phyloP scores from a whole-genome alignment of 2,888 invertebrate genomes.

The Andrena bucephala region DNA sequence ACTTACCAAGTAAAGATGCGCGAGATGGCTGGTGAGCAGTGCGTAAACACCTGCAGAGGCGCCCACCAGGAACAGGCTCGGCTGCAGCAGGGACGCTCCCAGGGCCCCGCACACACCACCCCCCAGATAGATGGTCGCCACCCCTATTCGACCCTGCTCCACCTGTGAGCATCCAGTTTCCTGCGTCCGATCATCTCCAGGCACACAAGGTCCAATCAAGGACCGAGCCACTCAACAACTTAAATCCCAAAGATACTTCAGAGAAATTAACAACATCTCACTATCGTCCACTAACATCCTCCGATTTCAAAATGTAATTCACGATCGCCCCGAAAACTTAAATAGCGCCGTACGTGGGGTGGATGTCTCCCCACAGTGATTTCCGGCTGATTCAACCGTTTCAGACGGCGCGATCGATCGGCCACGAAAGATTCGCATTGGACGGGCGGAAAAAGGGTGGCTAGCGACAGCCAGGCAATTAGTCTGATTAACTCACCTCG shows the following conservation, averaged over 20 bases:
- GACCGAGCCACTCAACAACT: too few relatives aligned
- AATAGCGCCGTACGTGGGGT: too few relatives aligned
- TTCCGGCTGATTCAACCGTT: constrained; percentile 20
- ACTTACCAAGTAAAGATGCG: constrained; percentile 91
- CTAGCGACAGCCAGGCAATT: constrained; percentile 55
- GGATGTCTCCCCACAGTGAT: background rate
- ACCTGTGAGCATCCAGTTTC: constrained; percentile 80
- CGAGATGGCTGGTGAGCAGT: constrained; percentile 93
- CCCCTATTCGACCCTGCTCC: constrained; percentile 91
- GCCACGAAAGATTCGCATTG: constrained; percentile 20
- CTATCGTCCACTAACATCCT: background rate
- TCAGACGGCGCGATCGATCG: constrained; percentile 37
- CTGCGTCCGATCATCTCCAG: background rate
- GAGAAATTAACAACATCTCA: too few relatives aligned
- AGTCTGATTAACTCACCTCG: constrained; percentile 79
- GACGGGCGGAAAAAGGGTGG: constrained; percentile 21
- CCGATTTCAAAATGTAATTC: too few relatives aligned
- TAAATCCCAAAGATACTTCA: too few relatives aligned
- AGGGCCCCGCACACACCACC: constrained; percentile 92
- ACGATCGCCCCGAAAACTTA: too few relatives aligned
- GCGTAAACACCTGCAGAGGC: constrained; percentile 97
- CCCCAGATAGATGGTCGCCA: constrained; percentile 90
- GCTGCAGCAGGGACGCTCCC: constrained; percentile 91
- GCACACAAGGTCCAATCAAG: too few relatives aligned
- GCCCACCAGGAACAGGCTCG: constrained; percentile 92